Evolutionary conservation across 2,113 vertebrate genomes (phyloP), one percentile per base, ranked within the genome.

Genomic region (Thermophis baileyi): DNA sequence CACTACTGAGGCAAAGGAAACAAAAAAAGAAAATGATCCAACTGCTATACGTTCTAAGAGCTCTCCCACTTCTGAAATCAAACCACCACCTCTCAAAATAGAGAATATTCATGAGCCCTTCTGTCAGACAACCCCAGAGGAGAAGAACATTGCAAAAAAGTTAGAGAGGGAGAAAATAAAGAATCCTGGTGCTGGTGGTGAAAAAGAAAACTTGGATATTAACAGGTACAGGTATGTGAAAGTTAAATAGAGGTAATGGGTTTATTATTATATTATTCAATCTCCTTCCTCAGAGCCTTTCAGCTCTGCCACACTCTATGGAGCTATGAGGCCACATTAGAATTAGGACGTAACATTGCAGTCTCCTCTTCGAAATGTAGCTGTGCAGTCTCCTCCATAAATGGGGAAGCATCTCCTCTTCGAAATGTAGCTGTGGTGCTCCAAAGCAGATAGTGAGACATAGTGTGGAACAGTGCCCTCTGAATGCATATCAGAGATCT

Each of bases 151-250:
- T 16, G 4, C n/a, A 88, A 49, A 92, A 51, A 40, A 44, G 3
- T 10, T 27, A 30, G 24, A 51, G 18, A 35, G 11, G 1, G 18
- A 3, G 24, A 53, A 44, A 30, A 35, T 47, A 46, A 18, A 16
- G n/a, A 63, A 30, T 14, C 44, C 53, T 24, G 35, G 1, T 12
- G 24, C 8, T 24, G 9, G 30, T 87, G 53, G 11, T 44, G 54
- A 60, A 55, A 91, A 69, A 8, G 51, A 57, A 22, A 49, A 12
- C 57, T 40, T 35, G 11, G 47, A 51, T 5, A 40, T 87, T 88
- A 88, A 25, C n/a, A 92, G 91, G 86, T 92, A 92, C n/a, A 92
- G 91, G 91, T 92, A 92, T 11, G 22, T 50, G 30, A 54, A 90
- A 49, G 25, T 18, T 40, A 27, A 47, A 18, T 2, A 44, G 74